Evolutionary conservation across 2,797 vertebrate genomes (phyloP).

Genomic region (Adrianichthys oophorus): DNA sequence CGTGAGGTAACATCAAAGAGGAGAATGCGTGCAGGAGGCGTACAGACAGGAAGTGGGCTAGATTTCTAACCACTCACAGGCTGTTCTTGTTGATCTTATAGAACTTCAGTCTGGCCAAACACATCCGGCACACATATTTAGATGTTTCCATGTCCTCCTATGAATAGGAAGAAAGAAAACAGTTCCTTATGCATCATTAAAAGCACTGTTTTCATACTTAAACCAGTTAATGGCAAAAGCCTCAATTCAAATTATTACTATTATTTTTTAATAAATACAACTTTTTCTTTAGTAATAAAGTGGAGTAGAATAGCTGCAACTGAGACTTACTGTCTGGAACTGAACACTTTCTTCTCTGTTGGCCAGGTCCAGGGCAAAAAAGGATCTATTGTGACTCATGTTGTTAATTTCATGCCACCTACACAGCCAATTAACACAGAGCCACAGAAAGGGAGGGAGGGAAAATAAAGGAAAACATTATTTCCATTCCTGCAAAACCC

Average conservation of each 20-base stretch:
- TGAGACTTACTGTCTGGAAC: constrained; percentile 93
- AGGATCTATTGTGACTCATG: constrained; percentile 98
- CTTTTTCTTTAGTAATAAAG: constrained; percentile 13
- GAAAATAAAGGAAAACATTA: constrained; percentile 12
- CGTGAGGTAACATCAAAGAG: constrained; percentile 55
- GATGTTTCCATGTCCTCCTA: constrained; percentile 99
- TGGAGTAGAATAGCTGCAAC: neutral
- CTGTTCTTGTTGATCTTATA: constrained; percentile 96
- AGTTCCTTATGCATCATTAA: too few species aligned
- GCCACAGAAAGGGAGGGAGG: constrained; percentile 23
- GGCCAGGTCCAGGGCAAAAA: constrained; percentile 91
- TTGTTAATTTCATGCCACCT: constrained; percentile 99
- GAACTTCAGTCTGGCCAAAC: constrained; percentile 95
- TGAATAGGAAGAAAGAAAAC: constrained; percentile 52
- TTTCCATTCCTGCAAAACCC: constrained; percentile 20
- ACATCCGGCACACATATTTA: constrained; percentile 98
- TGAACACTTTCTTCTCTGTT: constrained; percentile 98
- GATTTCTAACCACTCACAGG: constrained; percentile 85
- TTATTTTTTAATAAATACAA: neutral
- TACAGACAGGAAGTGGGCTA: constrained; percentile 50
- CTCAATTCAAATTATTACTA: too few species aligned
- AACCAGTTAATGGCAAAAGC: too few species aligned
- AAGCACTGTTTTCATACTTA: too few species aligned
- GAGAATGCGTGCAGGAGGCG: constrained; percentile 43
- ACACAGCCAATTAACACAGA: constrained; percentile 54